These are phyloP conservation scores for Mythimna ferrago DNA, from an alignment of 2,888 invertebrate species.

Conservation along the genomic window DNA sequence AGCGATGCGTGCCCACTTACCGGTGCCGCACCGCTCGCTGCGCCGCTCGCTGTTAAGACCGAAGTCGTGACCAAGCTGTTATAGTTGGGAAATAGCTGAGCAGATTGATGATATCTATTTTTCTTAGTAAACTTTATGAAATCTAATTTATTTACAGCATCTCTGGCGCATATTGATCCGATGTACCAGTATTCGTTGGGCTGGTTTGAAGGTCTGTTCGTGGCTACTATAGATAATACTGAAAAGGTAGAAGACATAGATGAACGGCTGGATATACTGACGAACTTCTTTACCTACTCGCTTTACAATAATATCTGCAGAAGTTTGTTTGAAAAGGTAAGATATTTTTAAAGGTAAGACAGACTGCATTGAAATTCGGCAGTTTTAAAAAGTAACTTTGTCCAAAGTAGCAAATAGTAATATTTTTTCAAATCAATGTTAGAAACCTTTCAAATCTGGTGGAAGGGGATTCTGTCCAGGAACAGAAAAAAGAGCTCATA, in stretches of 20 bases:
- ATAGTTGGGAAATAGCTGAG: neutral
- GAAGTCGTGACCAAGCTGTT: neutral
- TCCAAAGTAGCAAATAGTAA: too few relatives aligned
- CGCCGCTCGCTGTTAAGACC: too few relatives aligned
- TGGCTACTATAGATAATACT: conserved; percentile 96
- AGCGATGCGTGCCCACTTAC: too few relatives aligned
- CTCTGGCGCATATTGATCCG: conserved; percentile 97
- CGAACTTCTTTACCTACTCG: conserved; percentile 96
- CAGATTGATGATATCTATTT: neutral
- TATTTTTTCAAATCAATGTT: too few relatives aligned
- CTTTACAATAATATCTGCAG: conserved; percentile 97
- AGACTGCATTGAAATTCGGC: too few relatives aligned
- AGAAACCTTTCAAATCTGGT: too few relatives aligned
- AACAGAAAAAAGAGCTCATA: too few relatives aligned
- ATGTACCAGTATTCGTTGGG: conserved; percentile 99
- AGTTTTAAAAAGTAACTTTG: too few relatives aligned
- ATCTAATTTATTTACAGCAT: conserved; percentile 83
- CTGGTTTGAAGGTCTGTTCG: conserved; percentile 98
- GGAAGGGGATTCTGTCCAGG: too few relatives aligned
- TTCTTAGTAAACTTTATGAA: too few relatives aligned
- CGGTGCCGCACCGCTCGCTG: too few relatives aligned
- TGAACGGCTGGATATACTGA: conserved; percentile 93
- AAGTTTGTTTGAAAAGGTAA: conserved; percentile 97
- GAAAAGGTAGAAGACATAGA: conserved; percentile 95
- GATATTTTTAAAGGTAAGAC: too few relatives aligned